These are phyloP conservation scores for Hoplodrina blanda DNA, from an alignment of 2,888 invertebrate genomes.

Conservation along the genomic window DNA sequence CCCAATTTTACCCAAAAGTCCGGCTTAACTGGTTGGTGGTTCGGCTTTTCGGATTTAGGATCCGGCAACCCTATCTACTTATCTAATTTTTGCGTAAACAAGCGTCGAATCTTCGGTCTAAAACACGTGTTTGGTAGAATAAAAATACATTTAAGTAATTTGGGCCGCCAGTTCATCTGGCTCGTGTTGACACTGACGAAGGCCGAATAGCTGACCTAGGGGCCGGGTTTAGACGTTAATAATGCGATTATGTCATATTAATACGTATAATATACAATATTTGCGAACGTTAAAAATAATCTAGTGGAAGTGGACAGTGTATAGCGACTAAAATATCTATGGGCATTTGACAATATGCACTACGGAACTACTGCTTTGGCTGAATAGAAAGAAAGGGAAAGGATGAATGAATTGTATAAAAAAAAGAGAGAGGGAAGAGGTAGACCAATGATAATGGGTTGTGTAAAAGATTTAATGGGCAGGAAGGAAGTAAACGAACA, in stretches of 20 bases:
- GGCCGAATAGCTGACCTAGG: conserved; percentile 51
- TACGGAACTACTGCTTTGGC: neutral
- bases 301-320: neutral
- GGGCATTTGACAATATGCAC: neutral
- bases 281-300: neutral
- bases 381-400: neutral
- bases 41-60: no score
- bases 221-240: conserved; percentile 24
- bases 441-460: no score
- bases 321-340: neutral
- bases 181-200: conserved; percentile 60
- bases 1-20: no score
- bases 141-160: conserved; percentile 60
- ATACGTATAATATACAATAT: conserved; percentile 2
- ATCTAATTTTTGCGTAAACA: conserved; percentile 47
- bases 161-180: conserved; percentile 48
- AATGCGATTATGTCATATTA: conserved; percentile 30
- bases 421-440: no score
- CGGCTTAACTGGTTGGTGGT: no score
- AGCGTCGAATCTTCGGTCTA: conserved; percentile 19
- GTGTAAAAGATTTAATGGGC: no score
- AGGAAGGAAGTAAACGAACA: no score
- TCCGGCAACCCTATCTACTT: neutral
- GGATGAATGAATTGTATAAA: no score
- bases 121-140: conserved; percentile 40